phyloP scores from a whole-genome alignment of 2,888 invertebrate genomes.

The Ferdinandea cuprea region DNA sequence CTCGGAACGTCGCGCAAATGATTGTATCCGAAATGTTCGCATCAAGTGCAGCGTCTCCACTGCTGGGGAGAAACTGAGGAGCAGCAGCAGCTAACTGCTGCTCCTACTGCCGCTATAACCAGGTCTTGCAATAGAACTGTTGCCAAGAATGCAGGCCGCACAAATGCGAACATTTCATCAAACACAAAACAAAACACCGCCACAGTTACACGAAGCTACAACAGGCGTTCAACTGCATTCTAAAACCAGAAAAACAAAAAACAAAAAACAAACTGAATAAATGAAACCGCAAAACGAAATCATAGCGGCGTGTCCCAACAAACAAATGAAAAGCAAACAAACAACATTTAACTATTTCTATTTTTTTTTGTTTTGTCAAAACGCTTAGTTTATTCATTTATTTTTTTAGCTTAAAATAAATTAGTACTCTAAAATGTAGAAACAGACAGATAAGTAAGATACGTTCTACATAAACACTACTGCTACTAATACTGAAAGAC shows the following conservation, averaged over 20 bases:
- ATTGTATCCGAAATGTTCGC: conserved; percentile 83
- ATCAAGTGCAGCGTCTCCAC: conserved; percentile 81
- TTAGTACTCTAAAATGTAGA: conserved; percentile 48
- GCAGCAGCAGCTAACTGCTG: conserved; percentile 72
- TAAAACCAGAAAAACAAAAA: conserved; percentile 76
- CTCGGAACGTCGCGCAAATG: conserved; percentile 85
- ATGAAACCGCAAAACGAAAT: conserved; percentile 23
- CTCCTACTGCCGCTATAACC: conserved; percentile 68
- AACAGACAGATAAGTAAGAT: conserved; percentile 17
- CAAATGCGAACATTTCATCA: conserved; percentile 75
- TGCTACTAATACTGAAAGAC: conserved; percentile 61
- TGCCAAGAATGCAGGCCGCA: conserved; percentile 75
- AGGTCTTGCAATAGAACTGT: conserved; percentile 62
- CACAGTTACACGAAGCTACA: conserved; percentile 79
- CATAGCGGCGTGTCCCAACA: background rate
- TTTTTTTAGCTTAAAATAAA: conserved; percentile 59
- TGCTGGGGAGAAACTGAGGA: conserved; percentile 68
- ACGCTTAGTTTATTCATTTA: conserved; percentile 59
- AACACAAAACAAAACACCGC: conserved; percentile 78
- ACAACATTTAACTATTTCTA: conserved; percentile 53
- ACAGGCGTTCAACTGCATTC: conserved; percentile 82
- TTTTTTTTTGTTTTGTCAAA: too few relatives aligned
- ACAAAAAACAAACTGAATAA: conserved; percentile 25
- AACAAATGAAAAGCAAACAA: conserved; percentile 50
- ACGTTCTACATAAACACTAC: conserved; percentile 47